Base-by-base conservation (phyloP, 1,140 invertebrate species). In the Magallana ariakensis region DNA sequence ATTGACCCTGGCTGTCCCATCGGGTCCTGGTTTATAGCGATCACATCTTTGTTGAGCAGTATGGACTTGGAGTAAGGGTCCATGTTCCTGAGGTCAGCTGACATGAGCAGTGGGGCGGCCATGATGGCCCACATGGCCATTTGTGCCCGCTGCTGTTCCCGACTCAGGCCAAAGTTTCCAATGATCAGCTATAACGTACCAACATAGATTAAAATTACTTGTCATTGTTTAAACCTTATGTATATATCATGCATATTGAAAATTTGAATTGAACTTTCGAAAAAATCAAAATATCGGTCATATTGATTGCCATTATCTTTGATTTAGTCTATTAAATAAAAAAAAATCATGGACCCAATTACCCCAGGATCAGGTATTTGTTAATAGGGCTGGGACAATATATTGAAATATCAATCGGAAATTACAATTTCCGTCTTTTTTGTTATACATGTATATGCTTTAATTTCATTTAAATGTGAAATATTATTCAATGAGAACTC, bases 51-150 rank as follows among this genome's bases (percentile, higher is more conserved):
- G 95, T 99, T 99, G 92, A 97, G 97, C 87, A 99, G 95, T 92
- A 99, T 98, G 26, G 97, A 97, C 95, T 98, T 98, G 94, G 98
- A 98, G 92, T 98, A 97, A 0, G 97, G 97, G 70, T 97, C 95
- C 80, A 99, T 98, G 4, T 97, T 97, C 86, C 98, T 95, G 58
- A 99, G 95, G 95, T 99, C 99, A 33, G 98, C 97, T 5, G 98
- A 99, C 98, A 99, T 99, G n/a, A 99, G 96, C 13, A 99, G 95
- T 3, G 99, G 99, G 6, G 99, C 97, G 0, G 98, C 98, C 90
- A 99, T 94, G 90, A 99, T 98, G 0, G 98, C 97, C 99, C 99
- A 99, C 87, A 99, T 96, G 3, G 98, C 98, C 96, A 99, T 98
- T 96, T 99, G 99, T 0, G 97, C 97, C 95, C 98, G 98, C 90